Evolutionary conservation across 2,797 vertebrate species (phyloP).

Genomic region (Diceros bicornis): DNA sequence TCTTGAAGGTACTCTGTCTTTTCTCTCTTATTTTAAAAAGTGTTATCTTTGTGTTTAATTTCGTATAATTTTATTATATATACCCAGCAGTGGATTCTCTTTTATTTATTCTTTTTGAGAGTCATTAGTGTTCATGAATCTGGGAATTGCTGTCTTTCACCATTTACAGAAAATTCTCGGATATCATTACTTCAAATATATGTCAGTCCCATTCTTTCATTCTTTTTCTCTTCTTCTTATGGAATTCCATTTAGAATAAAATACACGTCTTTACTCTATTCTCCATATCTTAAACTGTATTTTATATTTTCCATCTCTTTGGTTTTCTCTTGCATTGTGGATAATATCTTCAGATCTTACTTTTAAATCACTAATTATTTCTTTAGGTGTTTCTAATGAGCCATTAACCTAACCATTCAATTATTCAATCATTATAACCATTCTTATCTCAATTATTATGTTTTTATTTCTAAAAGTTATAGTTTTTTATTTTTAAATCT

Average conservation of each 20-base stretch:
- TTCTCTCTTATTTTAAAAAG: constrained; percentile 44
- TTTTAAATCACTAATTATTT: neutral
- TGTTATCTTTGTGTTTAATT: neutral
- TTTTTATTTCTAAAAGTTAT: constrained; percentile 27
- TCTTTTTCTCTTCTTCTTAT: neutral
- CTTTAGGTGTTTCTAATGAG: constrained; percentile 29
- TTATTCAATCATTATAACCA: neutral
- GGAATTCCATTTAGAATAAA: constrained; percentile 35
- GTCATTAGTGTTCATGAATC: neutral
- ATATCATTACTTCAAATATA: neutral
- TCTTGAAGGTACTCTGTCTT: neutral
- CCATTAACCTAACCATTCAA: neutral
- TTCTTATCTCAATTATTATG: neutral
- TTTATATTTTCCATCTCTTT: constrained; percentile 37
- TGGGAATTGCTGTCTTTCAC: neutral
- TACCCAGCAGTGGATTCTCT: neutral
- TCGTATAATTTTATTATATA: neutral
- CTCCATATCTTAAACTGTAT: neutral
- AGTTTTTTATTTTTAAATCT: constrained; percentile 2
- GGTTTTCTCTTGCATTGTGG: neutral
- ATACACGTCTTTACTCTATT: neutral
- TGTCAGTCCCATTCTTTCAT: constrained; percentile 8
- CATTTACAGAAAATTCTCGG: neutral
- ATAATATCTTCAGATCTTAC: constrained; percentile 26
- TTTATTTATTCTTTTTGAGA: constrained; percentile 20